Evolutionary conservation across 1,140 invertebrate genomes (phyloP).

Genomic region (Polypedilum vanderplanki): DNA sequence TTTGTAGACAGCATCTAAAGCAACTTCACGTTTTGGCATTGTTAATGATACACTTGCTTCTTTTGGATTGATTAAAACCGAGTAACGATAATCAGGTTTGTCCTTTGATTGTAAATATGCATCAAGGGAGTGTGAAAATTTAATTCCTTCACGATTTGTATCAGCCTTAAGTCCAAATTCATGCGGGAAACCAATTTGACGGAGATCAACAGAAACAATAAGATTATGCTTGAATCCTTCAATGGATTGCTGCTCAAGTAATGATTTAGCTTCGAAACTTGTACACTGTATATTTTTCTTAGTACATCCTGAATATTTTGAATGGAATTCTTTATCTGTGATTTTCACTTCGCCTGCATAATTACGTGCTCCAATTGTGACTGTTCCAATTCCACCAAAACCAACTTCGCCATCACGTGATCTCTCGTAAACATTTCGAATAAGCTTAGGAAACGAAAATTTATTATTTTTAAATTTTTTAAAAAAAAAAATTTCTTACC

Average conservation of each 20-base stretch:
- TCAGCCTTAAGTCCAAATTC: conserved; percentile 61
- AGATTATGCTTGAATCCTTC: conserved; percentile 48
- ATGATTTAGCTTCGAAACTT: conserved; percentile 58
- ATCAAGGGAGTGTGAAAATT: conserved; percentile 56
- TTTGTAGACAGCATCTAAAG: conserved; percentile 48
- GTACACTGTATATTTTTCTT: conserved; percentile 64
- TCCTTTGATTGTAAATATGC: conserved; percentile 59
- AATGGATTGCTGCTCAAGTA: conserved; percentile 34
- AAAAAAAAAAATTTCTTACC: too few relatives aligned
- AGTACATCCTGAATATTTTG: conserved; percentile 63
- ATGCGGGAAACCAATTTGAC: conserved; percentile 60
- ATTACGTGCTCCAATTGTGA: conserved; percentile 48
- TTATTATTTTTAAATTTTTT: too few relatives aligned
- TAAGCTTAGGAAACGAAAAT: conserved; percentile 34
- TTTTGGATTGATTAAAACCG: conserved; percentile 54
- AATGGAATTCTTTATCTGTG: conserved; percentile 61
- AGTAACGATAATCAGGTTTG: conserved; percentile 61
- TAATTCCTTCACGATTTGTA: conserved; percentile 51
- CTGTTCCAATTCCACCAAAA: conserved; percentile 49
- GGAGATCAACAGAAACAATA: conserved; percentile 56
- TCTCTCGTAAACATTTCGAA: conserved; percentile 51
- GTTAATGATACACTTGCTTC: conserved; percentile 51
- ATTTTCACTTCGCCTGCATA: conserved; percentile 56
- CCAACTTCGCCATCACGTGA: conserved; percentile 56
- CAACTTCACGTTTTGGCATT: conserved; percentile 57